These are phyloP conservation scores for Fregetta grallaria DNA, from an alignment of 2,113 vertebrate genomes.

Conservation along the genomic window DNA sequence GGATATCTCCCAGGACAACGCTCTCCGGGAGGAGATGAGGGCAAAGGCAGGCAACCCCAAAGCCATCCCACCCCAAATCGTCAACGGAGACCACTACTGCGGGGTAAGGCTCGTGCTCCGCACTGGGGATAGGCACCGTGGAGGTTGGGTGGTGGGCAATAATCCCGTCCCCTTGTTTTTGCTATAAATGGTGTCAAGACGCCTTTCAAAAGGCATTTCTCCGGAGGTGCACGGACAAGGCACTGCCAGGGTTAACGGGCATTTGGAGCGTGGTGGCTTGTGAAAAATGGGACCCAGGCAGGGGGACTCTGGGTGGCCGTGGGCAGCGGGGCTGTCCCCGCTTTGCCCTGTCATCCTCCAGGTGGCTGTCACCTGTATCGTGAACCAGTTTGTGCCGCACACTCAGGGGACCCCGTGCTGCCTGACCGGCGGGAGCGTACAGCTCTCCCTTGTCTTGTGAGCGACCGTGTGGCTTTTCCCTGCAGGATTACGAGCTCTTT, in stretches of 20 bases:
- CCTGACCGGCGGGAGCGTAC: fast-evolving
- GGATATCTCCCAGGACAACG: slow-evolving; percentile 89
- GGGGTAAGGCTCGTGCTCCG: slow-evolving; percentile 80
- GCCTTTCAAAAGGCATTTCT: not conserved
- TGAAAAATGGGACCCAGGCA: fast-evolving
- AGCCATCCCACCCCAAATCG: slow-evolving; percentile 92
- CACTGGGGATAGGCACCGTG: fast-evolving
- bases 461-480: not conserved
- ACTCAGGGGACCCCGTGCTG: fast-evolving
- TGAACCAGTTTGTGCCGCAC: fast-evolving
- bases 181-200: fast-evolving
- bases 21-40: slow-evolving; percentile 91
- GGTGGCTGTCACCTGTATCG: not conserved
- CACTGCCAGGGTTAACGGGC: fast-evolving
- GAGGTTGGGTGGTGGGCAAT: not conserved
- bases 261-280: fast-evolving
- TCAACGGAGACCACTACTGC: slow-evolving; percentile 93
- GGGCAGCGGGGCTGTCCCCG: not conserved
- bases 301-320: not conserved
- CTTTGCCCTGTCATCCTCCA: not conserved
- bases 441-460: not conserved
- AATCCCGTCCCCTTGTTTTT: not conserved
- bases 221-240: fast-evolving
- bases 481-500: slow-evolving; percentile 90
- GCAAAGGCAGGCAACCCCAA: slow-evolving; percentile 84